phyloP scores from a whole-genome alignment of 1,140 invertebrate genomes.

The Cheumatopsyche charites region DNA sequence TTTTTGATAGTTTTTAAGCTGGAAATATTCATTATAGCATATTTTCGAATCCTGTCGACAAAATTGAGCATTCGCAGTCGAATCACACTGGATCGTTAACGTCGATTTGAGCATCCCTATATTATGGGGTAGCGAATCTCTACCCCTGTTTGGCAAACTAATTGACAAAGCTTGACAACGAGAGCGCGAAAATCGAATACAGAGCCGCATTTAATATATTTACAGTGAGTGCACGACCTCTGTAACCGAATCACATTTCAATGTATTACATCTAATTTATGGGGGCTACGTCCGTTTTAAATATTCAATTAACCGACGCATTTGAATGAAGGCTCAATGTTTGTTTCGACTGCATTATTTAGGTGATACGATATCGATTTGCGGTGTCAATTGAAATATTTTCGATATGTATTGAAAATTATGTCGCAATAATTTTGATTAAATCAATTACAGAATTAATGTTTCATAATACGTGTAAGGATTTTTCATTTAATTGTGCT shows the following conservation, averaged over 20 bases:
- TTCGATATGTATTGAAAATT: too few species aligned
- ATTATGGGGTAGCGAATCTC: background rate
- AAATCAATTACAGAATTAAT: too few species aligned
- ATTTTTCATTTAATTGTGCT: too few species aligned
- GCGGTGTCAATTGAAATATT: too few species aligned
- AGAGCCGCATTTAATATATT: slow-evolving; percentile 40
- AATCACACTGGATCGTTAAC: background rate
- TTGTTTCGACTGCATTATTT: background rate
- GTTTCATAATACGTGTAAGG: too few species aligned
- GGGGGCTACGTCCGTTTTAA: too few species aligned
- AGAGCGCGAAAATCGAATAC: slow-evolving; percentile 24
- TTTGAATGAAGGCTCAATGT: background rate
- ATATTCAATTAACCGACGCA: too few species aligned
- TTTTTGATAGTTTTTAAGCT: background rate
- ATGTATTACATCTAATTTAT: too few species aligned
- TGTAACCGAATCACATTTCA: slow-evolving; percentile 23
- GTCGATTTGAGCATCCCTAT: background rate
- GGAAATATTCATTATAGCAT: background rate
- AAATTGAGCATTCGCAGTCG: too few species aligned
- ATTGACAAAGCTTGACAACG: slow-evolving; percentile 40
- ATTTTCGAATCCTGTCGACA: too few species aligned
- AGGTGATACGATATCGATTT: too few species aligned
- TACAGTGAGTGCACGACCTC: slow-evolving; percentile 9
- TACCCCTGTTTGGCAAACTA: slow-evolving; percentile 39
- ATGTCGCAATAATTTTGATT: too few species aligned